Base-by-base conservation (phyloP, 2,888 invertebrate genomes). In the Agrochola lychnidis region DNA sequence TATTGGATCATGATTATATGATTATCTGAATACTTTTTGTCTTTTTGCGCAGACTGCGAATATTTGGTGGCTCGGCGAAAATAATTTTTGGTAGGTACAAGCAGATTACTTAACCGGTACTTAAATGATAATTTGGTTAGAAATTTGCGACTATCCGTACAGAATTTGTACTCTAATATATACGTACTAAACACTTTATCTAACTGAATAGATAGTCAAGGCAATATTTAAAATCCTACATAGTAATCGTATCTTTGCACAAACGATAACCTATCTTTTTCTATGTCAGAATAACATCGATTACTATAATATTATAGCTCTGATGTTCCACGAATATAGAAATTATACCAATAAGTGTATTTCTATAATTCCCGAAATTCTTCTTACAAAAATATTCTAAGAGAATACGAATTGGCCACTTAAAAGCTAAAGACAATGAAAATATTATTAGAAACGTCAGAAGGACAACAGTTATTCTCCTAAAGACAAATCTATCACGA, bases 1-100 rank as follows among this genome's bases (percentile, higher is more conserved):
- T 93, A 93, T 93, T 92, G 91, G 89, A 90, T 91, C 90, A 91
- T 91, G 91, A 91, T 91, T 92, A 91, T 90, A 88, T 90, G 87
- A 90, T 90, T 89, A 89, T 89, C 77, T 87, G 82, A 81, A 82
- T 85, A 74, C 76, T 77, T 82, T 83, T 87, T 82, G 73, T 81
- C 48, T 77, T 72, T 78, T 78, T 84, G 80, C 70, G 57, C 36
- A 71, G 30, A 40, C 53, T 57, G 68, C 42, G 61, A 56, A 83
- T 53, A 48, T 25, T 5, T 61, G 64, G 64, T 36, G 12, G 53
- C 6, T 30, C 40, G 30, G 19, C 9, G 48, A 30, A 22, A 51
- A 12, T 19, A 22, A 9, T 56, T 25, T 68, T n/a, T 4, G 19
- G n/a, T 30, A 25, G 19, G n/a, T 30, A 25, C 14, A 36, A 25